A percentile compares a stretch with the other conserved stretches of the same genome.
These are phyloP conservation scores for Chrysina gloriosa DNA, from an alignment of 2,888 invertebrate genomes.

Conservation along the genomic window DNA sequence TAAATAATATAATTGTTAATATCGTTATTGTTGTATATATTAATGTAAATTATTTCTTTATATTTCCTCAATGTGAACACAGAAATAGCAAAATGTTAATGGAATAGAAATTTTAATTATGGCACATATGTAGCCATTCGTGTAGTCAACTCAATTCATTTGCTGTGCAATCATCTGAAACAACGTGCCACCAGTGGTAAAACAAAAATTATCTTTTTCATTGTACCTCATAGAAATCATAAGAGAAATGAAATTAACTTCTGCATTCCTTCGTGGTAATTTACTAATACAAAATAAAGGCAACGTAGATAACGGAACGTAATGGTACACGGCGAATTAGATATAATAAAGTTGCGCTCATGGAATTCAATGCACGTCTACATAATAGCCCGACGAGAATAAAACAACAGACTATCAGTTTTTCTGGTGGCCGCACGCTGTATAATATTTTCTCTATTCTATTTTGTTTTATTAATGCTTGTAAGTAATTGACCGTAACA, in stretches of 20 bases:
- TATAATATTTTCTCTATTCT: conserved; percentile 13
- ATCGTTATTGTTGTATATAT: no score
- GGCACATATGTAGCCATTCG: no score
- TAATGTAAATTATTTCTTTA: no score
- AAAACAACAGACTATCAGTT: neutral
- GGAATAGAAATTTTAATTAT: no score
- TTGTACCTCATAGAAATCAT: neutral
- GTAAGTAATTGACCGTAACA: conserved; percentile 21
- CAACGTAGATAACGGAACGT: neutral
- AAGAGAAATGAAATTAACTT: neutral
- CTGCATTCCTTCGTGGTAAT: neutral
- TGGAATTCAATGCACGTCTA: conserved; percentile 3
- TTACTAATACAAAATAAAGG: neutral
- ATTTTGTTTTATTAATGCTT: conserved; percentile 15
- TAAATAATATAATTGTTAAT: no score
- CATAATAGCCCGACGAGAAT: neutral
- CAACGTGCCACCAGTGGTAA: no score
- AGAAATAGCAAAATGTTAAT: no score
- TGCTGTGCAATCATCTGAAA: no score
- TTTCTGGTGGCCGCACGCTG: neutral
- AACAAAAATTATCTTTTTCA: no score
- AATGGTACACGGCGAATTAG: conserved; percentile 2
- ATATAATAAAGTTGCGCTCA: conserved; percentile 2
- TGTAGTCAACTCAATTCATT: no score
- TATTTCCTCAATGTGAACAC: no score